Evolutionary conservation across 2,888 invertebrate species (phyloP), one percentile per base, ranked within the genome.

Genomic region (Syrista parreyssii): DNA sequence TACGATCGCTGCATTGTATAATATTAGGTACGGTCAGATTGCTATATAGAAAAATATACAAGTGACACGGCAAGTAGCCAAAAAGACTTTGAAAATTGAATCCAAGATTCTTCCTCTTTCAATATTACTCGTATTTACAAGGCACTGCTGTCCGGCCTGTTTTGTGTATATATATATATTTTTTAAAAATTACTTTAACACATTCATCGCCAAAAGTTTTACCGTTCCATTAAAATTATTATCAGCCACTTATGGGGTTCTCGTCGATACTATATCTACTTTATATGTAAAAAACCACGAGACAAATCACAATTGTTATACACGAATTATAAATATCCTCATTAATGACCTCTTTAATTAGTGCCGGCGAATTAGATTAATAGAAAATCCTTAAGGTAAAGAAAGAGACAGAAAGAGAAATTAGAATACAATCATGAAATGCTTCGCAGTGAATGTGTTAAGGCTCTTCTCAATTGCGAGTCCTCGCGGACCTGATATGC

Each of bases 161-260:
- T 55, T 55, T 55, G 40, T 55, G 6, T 55, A 55, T 23, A 55
- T 55, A 55, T 55, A 23, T 55, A 2, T 55, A 9, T 40, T 40
- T 9, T n/a, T 30, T 77, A 36, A 36, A 74, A 74, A 77, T 68
- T 68, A 68, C 36, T 77, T 68, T 55, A 55, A 55, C 55, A 55
- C 55, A 55, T 55, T 55, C 55, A 55, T 55, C 55, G 55, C 55
- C 55, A 55, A 55, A 55, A 55, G 55, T 55, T 55, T 23, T 1
- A 55, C 55, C 9, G 55, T 55, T 55, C 4, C 23, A 23, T 55
- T 55, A 23, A 9, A 55, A 55, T 55, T 55, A 55, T 23, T 23
- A 55, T 55, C 55, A 55, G 23, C 55, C 55, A 55, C 55, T 55
- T 55, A 23, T 23, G 23, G 23, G 55, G 23, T 55, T 55, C 23